Evolutionary conservation across 2,797 vertebrate genomes (phyloP), one percentile per base, ranked within the genome.

Genomic region (Danionella dracula): DNA sequence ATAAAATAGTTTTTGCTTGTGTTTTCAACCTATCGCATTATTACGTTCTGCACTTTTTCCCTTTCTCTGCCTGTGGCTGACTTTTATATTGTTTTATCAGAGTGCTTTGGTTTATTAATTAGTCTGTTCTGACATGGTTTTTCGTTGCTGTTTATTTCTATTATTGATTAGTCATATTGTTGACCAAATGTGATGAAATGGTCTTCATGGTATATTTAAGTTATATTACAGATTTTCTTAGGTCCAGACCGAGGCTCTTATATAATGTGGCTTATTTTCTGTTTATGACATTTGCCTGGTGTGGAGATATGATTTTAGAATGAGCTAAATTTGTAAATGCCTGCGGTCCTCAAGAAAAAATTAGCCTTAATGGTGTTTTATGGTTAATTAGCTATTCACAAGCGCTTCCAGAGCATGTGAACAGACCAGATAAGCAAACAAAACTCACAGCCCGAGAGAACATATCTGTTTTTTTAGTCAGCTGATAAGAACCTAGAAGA

Each of bases 1-100:
- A 75, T 79, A 69, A 75, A 73, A 48, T 21, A 34, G 34, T 60
- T 49, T 65, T 72, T 66, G 19, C 31, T 68, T 70, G 53, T 68
- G 68, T 59, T 60, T 51, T 34, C 62, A 20, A 46, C 40, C 76
- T 76, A 71, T 78, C 68, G 50, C 55, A 49, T 32, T 13, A 8
- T 46, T 56, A 34, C 41, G 27, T 68, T 49, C 38, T 57, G 20
- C 55, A 27, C 17, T 42, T 37, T 37, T 15, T 48, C 45, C 37
- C 16, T 68, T 48, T 67, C 34, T 60, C 13, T 37, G 8, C 9
- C 23, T 23, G 16, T 50, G 23, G 42, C 48, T 38, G 55, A 41
- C 44, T 44, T 62, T 38, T 51, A 4, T 29, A 4, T 29, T 49
- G 53, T 40, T 41, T 48, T 48, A 20, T 34, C 21, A 12, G 50